phyloP scores from a whole-genome alignment of 2,113 vertebrate species.

The Sinocyclocheilus maitianheensis region DNA sequence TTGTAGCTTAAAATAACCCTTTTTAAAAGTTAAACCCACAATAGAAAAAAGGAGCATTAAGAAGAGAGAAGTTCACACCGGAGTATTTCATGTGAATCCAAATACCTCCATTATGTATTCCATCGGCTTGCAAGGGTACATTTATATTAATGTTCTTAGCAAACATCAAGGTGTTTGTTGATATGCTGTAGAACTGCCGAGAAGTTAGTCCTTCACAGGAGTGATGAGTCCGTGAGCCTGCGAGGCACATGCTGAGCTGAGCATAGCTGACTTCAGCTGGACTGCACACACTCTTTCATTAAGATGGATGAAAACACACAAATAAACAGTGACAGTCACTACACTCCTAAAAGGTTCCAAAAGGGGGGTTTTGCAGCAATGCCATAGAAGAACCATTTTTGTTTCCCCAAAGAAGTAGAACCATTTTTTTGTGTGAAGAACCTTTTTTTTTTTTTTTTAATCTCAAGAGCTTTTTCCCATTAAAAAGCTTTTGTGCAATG shows the following conservation, averaged over 20 bases:
- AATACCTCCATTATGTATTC: not conserved
- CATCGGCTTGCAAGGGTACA: not conserved
- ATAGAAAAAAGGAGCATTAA: not conserved
- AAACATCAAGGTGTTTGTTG: conserved; percentile 22
- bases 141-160: not conserved
- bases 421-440: too few relatives aligned
- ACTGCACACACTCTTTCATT: conserved; percentile 8
- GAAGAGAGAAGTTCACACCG: not conserved
- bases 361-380: too few relatives aligned
- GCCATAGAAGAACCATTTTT: too few relatives aligned
- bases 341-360: not conserved
- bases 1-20: not conserved
- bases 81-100: not conserved
- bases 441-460: too few relatives aligned
- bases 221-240: not conserved
- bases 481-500: not conserved
- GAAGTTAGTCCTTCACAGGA: conserved; percentile 22
- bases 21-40: not conserved
- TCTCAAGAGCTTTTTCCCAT: too few relatives aligned
- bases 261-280: conserved; percentile 29
- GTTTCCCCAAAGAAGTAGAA: not conserved
- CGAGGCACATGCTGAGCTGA: not conserved
- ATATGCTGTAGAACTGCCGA: conserved; percentile 30
- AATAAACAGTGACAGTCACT: not conserved
- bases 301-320: conserved; percentile 15